Percentiles rank a stretch among this genome's conserved stretches.
Conservation (phyloP, 2,113 vertebrate species). For the Melanerpes formicivorus region DNA sequence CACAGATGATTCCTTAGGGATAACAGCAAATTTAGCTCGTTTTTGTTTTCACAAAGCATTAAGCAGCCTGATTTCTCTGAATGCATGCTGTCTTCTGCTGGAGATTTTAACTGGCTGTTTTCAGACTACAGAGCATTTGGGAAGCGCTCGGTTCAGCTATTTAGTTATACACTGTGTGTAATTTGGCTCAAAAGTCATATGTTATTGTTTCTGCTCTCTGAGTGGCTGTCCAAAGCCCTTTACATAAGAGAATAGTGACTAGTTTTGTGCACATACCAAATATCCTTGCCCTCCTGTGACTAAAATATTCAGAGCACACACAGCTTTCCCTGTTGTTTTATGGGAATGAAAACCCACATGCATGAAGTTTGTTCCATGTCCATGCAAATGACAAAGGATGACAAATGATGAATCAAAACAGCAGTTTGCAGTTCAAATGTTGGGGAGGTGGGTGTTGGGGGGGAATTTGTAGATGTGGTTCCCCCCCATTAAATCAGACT, state of each 20-base stretch:
- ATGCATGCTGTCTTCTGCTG: neutral
- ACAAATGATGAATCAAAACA: neutral
- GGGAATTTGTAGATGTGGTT: neutral
- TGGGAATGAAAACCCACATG: neutral
- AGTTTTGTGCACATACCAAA: neutral
- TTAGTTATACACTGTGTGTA: neutral
- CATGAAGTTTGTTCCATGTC: neutral
- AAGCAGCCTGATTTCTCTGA: neutral
- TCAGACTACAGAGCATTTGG: neutral
- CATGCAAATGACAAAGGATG: neutral
- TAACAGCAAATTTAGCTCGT: neutral
- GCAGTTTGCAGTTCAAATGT: neutral
- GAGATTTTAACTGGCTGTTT: neutral
- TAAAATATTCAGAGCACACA: neutral
- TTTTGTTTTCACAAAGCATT: constrained; percentile 23
- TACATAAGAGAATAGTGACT: neutral
- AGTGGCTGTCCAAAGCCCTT: constrained; percentile 11
- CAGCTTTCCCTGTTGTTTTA: neutral
- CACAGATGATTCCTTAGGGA: constrained; percentile 23
- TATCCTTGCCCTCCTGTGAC: neutral
- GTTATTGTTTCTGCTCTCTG: neutral
- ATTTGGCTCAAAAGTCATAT: neutral
- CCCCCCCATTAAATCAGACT: neutral
- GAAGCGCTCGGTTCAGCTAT: neutral
- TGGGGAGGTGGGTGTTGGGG: neutral